phyloP scores from a whole-genome alignment of 37 sponge, comb jelly and placozoan species.

The Axinella damicornis region DNA sequence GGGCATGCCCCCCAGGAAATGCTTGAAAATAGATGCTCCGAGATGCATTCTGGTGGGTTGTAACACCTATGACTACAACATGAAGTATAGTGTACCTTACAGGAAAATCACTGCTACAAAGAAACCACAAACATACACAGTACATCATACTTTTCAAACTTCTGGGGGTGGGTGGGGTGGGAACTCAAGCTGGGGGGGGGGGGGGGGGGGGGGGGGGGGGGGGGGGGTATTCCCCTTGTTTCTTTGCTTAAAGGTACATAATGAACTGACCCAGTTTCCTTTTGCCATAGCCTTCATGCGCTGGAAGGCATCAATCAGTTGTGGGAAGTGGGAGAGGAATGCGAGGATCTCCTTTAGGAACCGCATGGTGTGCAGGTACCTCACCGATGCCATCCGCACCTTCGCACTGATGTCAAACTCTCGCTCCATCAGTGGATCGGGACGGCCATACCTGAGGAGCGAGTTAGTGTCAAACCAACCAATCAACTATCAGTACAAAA shows the following conservation, averaged over 20 bases:
- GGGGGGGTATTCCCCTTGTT: neutral
- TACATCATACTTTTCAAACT: no score
- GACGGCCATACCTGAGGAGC: conserved; percentile 73
- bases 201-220: no score
- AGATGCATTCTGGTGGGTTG: no score
- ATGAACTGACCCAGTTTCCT: conserved; percentile 77
- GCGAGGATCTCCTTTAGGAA: conserved; percentile 95
- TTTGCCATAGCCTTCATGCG: conserved; percentile 88
- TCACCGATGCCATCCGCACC: conserved; percentile 80
- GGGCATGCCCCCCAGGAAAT: no score
- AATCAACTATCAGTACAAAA: no score
- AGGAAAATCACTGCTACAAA: conserved; percentile 9
- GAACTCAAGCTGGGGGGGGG: no score
- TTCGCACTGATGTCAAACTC: conserved; percentile 82
- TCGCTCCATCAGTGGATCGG: conserved; percentile 78
- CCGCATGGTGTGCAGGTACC: conserved; percentile 98
- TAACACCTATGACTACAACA: no score
- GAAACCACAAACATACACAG: conserved; percentile 5
- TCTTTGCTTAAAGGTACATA: no score
- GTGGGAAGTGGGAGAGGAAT: conserved; percentile 94
- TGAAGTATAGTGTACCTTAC: no score
- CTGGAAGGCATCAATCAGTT: conserved; percentile 94
- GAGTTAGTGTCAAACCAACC: no score
- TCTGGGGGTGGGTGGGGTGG: no score
- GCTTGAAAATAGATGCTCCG: no score